These are phyloP conservation scores for Propsilocerus akamusi DNA, from an alignment of 1,140 invertebrate species.

Conservation along the genomic window DNA sequence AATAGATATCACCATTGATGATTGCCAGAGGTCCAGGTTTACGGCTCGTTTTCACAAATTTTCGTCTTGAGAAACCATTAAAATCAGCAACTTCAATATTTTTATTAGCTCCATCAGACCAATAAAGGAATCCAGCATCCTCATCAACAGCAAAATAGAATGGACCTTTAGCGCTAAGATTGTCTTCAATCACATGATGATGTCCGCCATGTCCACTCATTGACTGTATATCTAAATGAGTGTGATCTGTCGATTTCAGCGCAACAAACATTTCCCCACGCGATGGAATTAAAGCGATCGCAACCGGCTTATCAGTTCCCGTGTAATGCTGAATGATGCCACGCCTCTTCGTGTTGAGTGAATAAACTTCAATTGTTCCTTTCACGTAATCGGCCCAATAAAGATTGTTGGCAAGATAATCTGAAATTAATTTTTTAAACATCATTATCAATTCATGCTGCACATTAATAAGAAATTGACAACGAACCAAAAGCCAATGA, in stretches of 20 bases:
- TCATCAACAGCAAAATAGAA: slow-evolving; percentile 13
- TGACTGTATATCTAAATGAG: slow-evolving; percentile 35
- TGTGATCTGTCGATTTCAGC: slow-evolving; percentile 24
- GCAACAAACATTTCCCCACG: slow-evolving; percentile 48
- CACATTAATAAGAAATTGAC: background rate
- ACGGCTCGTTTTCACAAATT: slow-evolving; percentile 17
- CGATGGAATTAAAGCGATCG: slow-evolving; percentile 38
- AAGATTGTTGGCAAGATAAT: slow-evolving; percentile 41
- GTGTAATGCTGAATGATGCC: slow-evolving; percentile 32
- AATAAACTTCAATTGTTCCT: slow-evolving; percentile 35
- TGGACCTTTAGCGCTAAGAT: slow-evolving; percentile 18
- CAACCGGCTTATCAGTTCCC: slow-evolving; percentile 33
- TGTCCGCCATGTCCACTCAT: slow-evolving; percentile 32
- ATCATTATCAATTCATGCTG: background rate
- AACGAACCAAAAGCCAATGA: slow-evolving; percentile 40
- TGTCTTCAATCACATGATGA: slow-evolving; percentile 28
- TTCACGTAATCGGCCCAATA: slow-evolving; percentile 40
- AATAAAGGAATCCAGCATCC: slow-evolving; percentile 13
- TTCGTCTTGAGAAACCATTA: slow-evolving; percentile 14
- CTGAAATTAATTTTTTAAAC: slow-evolving; percentile 18
- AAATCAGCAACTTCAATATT: slow-evolving; percentile 18
- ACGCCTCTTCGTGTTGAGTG: slow-evolving; percentile 29
- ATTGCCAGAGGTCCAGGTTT: slow-evolving; percentile 31
- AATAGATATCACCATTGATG: slow-evolving; percentile 36
- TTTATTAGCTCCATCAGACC: slow-evolving; percentile 17